phyloP scores from a whole-genome alignment of 1,140 invertebrate species.

The Drosophila saltans region DNA sequence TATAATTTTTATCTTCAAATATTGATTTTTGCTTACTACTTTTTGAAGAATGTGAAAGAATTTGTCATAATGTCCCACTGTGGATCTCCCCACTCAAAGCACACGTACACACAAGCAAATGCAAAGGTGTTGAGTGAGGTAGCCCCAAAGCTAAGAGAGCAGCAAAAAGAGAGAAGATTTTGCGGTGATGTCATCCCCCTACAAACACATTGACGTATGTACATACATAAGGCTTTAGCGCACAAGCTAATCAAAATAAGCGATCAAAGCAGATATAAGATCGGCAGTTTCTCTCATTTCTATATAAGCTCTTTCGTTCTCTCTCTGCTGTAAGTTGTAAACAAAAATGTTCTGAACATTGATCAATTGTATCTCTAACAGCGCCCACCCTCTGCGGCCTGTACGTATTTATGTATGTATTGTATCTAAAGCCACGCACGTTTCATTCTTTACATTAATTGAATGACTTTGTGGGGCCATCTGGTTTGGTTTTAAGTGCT shows the following conservation, averaged over 20 bases:
- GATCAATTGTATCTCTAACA: conserved; percentile 11
- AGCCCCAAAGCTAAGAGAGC: conserved; percentile 22
- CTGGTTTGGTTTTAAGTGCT: conserved; percentile 16
- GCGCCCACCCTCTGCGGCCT: neutral
- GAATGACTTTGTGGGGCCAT: conserved; percentile 14
- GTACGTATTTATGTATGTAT: conserved; percentile 26
- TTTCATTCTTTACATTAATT: conserved; percentile 8
- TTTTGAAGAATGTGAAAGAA: too few species aligned
- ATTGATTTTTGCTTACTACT: too few species aligned
- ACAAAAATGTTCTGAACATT: conserved; percentile 48
- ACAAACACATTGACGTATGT: conserved; percentile 16
- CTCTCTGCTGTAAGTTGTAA: conserved; percentile 58
- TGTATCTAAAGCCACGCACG: conserved; percentile 14
- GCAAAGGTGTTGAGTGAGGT: conserved; percentile 63
- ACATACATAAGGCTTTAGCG: conserved; percentile 4
- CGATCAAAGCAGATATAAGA: conserved; percentile 54
- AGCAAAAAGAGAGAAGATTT: conserved; percentile 30
- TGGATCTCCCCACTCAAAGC: conserved; percentile 22
- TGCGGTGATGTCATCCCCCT: conserved; percentile 73
- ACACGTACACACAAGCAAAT: conserved; percentile 25
- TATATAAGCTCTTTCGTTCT: conserved; percentile 30
- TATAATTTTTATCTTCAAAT: too few species aligned
- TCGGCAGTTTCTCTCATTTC: conserved; percentile 38
- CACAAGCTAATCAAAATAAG: conserved; percentile 67
- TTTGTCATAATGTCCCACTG: conserved; percentile 37